These are phyloP conservation scores for Bolborhynchus lineola DNA, from an alignment of 2,113 vertebrate species.

Conservation along the genomic window DNA sequence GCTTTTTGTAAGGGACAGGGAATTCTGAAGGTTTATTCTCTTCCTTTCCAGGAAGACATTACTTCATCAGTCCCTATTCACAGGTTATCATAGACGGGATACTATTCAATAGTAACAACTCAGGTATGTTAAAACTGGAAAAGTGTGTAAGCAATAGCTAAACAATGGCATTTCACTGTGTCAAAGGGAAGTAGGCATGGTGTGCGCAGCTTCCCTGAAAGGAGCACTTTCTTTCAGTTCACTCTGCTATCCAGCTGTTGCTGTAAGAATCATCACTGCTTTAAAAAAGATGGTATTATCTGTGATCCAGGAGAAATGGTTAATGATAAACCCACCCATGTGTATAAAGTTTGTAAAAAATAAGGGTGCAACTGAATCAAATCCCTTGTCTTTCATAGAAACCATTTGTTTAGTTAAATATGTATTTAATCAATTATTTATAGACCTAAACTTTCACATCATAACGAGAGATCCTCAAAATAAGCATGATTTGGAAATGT, in stretches of 20 bases:
- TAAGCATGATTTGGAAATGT: background rate
- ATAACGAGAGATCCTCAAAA: background rate
- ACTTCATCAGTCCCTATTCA: background rate
- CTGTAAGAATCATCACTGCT: background rate
- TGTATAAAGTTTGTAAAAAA: background rate
- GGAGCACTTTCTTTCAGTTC: background rate
- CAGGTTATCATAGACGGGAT: background rate
- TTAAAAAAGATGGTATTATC: background rate
- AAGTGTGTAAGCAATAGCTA: background rate
- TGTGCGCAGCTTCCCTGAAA: background rate
- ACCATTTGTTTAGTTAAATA: background rate
- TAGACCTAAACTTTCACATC: background rate
- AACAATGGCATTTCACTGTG: background rate
- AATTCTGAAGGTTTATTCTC: constrained; percentile 28
- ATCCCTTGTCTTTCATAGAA: background rate
- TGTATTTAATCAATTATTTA: background rate
- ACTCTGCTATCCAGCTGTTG: background rate
- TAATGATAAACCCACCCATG: background rate
- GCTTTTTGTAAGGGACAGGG: background rate
- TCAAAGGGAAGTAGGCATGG: background rate
- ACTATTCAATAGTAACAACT: background rate
- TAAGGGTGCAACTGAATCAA: background rate
- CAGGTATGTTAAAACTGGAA: background rate
- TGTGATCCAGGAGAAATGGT: background rate
- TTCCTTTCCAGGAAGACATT: background rate